These are phyloP conservation scores for Platanista minor DNA, from an alignment of 2,113 vertebrate species.

Conservation along the genomic window DNA sequence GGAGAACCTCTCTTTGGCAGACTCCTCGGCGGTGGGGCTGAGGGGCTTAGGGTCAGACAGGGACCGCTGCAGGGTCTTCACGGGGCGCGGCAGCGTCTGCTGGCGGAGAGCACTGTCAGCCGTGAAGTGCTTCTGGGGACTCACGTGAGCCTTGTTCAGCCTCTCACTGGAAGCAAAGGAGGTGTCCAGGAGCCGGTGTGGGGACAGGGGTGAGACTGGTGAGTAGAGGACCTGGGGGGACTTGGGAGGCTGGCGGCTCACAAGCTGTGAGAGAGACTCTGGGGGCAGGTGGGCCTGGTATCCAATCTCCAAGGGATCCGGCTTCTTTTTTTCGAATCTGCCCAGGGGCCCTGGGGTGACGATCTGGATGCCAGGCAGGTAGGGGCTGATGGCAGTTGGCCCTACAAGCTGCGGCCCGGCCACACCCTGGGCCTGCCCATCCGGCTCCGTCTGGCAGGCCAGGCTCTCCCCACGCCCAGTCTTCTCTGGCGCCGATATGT, in stretches of 20 bases:
- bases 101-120: slow-evolving; percentile 90
- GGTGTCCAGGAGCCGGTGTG: slow-evolving; percentile 94
- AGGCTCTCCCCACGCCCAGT: slow-evolving; percentile 94
- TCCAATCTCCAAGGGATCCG: slow-evolving; percentile 95
- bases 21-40: slow-evolving; percentile 96
- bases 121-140: slow-evolving; percentile 95
- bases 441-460: slow-evolving; percentile 96
- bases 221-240: slow-evolving; percentile 99
- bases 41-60: slow-evolving; percentile 98
- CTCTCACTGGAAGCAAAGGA: slow-evolving; percentile 95
- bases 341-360: slow-evolving; percentile 87
- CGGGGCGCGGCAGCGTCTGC: slow-evolving; percentile 93
- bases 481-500: slow-evolving; percentile 96
- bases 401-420: slow-evolving; percentile 91
- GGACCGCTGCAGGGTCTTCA: slow-evolving; percentile 97
- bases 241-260: slow-evolving; percentile 92
- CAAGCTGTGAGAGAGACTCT: slow-evolving; percentile 90
- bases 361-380: slow-evolving; percentile 93
- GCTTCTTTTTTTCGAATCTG: slow-evolving; percentile 95
- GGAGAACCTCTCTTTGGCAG: slow-evolving; percentile 92
- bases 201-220: slow-evolving; percentile 94
- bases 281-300: slow-evolving; percentile 92
- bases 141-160: slow-evolving; percentile 97
- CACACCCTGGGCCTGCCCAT: slow-evolving; percentile 88
- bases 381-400: slow-evolving; percentile 92